phyloP scores from a whole-genome alignment of 2,113 vertebrate genomes.

The Pampusana beccarii region DNA sequence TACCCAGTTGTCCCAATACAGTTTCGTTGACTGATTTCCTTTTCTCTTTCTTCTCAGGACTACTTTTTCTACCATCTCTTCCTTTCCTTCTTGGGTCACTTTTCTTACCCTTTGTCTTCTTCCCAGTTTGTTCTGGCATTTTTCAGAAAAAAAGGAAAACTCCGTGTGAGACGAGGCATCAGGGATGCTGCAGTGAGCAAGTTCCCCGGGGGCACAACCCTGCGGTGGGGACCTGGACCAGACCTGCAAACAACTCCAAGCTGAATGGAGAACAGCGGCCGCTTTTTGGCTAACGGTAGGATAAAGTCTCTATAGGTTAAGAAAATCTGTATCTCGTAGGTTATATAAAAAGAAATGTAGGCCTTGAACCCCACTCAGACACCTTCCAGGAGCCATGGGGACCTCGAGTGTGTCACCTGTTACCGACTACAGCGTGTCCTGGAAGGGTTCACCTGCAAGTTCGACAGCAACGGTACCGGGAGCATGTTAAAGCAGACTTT shows the following conservation, averaged over 20 bases:
- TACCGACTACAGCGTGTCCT: neutral
- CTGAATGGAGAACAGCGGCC: neutral
- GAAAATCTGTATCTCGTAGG: neutral
- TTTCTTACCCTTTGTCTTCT: constrained; percentile 87
- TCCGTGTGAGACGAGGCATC: neutral
- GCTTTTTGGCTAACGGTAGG: neutral
- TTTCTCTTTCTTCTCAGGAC: constrained; percentile 91
- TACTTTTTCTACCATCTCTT: constrained; percentile 86
- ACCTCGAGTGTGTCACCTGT: neutral
- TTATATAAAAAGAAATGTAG: neutral
- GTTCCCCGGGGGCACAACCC: neutral
- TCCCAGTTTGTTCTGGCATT: constrained; percentile 84
- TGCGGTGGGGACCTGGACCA: neutral
- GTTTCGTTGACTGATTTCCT: constrained; percentile 87
- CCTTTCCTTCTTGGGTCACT: constrained; percentile 86
- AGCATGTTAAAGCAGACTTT: neutral
- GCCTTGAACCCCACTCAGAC: neutral
- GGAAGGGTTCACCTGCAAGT: neutral
- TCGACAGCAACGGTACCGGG: neutral
- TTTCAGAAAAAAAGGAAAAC: constrained; percentile 51
- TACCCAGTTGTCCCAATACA: constrained; percentile 94
- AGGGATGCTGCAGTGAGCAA: neutral
- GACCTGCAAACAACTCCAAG: neutral
- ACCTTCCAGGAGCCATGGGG: neutral
- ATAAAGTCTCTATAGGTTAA: neutral